Base-by-base conservation (phyloP, 37 sponge, comb jelly and placozoan species). In the Crambe crambe region DNA sequence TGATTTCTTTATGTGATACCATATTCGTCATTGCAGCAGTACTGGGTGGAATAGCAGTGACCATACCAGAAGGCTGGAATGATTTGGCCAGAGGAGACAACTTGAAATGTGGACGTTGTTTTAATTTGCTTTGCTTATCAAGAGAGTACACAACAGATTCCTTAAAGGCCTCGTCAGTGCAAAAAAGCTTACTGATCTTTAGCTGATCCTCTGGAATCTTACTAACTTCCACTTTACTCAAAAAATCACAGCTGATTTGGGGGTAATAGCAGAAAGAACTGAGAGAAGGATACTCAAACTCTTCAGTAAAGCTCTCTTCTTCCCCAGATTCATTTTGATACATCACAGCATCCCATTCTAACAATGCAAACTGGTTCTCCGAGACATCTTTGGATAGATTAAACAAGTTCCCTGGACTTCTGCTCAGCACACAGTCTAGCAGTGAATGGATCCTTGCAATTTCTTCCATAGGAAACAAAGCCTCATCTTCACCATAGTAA, bases 41-140 rank as follows among this genome's bases (percentile, higher is more conserved):
- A n/a, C n/a, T n/a, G n/a, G n/a, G n/a, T n/a, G n/a, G n/a, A n/a
- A n/a, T n/a, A n/a, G n/a, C n/a, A 47, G 51, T 15, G 12, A 15
- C 12, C 51, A 47, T 47, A 15, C 63, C 30, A 61, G 30, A 8
- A n/a, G 76, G 76, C 2, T 58, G 26, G 68, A 79, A 79, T 1
- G 79, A 43, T 31, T 67, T 22, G 25, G 79, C 79, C 21, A 68
- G 51, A 2, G 79, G 79, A 37, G 79, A 79, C 3, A 79, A 37
- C 42, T 63, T 77, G 34, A 43, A 72, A 40, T n/a, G 20, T 32
- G 38, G 8, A 4, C 61, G 6, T 26, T 9, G 5, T 21, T 12
- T 47, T 12, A 15, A 15, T 12, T 47, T 47, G 10, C 12, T 47
- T 6, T 12, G 10, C 12, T 47, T 47, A 47, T 12, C 6, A 47